Evolutionary conservation across 2,797 vertebrate genomes (phyloP).

Genomic region (Phataginus tricuspis): DNA sequence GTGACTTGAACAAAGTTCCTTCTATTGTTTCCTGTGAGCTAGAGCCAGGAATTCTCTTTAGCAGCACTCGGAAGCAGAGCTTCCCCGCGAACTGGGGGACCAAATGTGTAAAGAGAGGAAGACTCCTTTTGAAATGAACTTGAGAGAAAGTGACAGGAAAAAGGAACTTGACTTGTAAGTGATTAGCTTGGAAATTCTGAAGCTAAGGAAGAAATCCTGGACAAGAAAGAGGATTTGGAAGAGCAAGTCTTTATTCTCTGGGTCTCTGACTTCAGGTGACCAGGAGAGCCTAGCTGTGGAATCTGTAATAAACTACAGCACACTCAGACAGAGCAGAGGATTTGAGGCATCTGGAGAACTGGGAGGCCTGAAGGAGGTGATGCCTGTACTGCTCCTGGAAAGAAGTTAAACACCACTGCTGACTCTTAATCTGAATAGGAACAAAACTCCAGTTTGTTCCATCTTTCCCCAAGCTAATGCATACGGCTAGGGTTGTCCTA

Average conservation of each 20-base stretch:
- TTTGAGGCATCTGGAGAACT: not conserved
- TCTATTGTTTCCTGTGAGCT: not conserved
- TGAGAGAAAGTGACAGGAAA: not conserved
- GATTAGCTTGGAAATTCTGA: conserved; percentile 8
- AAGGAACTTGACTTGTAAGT: not conserved
- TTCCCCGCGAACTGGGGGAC: not conserved
- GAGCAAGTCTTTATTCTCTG: not conserved
- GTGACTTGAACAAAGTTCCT: not conserved
- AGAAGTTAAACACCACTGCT: not conserved
- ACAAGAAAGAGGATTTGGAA: not conserved
- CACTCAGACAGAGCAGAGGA: not conserved
- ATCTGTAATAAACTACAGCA: not conserved
- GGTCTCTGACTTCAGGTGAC: not conserved
- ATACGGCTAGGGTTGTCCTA: not conserved
- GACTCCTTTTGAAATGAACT: not conserved
- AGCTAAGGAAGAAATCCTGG: not conserved
- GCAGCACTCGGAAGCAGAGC: not conserved
- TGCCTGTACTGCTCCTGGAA: not conserved
- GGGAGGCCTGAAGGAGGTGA: not conserved
- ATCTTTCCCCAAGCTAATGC: not conserved
- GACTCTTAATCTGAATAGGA: not conserved
- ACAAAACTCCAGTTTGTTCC: not conserved
- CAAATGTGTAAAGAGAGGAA: not conserved
- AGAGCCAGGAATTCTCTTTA: not conserved
- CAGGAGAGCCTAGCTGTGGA: not conserved